Evolutionary conservation across 92 coral and sea anemone species (phyloP).

Genomic region (Zoanthus solanderi): DNA sequence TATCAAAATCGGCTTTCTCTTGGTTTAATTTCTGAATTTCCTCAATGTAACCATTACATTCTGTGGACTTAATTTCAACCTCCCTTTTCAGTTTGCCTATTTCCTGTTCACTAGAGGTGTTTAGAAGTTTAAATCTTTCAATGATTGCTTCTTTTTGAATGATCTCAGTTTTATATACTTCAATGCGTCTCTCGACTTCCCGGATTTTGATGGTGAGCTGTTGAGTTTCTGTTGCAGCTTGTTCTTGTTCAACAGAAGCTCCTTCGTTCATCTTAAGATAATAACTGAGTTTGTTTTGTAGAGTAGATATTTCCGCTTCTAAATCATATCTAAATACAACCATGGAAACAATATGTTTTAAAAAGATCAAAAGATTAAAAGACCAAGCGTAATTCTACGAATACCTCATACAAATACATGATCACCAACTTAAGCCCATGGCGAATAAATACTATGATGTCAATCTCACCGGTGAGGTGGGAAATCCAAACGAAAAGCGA

Average conservation of each 20-base stretch:
- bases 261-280: slow-evolving; percentile 74
- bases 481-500: too few species aligned
- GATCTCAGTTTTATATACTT: slow-evolving; percentile 84
- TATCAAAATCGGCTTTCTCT: slow-evolving; percentile 80
- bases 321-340: slow-evolving; percentile 70
- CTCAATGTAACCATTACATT: slow-evolving; percentile 85
- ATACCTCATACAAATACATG: too few species aligned
- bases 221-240: slow-evolving; percentile 76
- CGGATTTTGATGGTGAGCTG: slow-evolving; percentile 74
- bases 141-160: slow-evolving; percentile 92
- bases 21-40: slow-evolving; percentile 88
- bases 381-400: too few species aligned
- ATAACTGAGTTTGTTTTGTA: slow-evolving; percentile 78
- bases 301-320: slow-evolving; percentile 79
- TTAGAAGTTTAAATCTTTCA: slow-evolving; percentile 82
- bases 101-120: slow-evolving; percentile 94
- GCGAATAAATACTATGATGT: too few species aligned
- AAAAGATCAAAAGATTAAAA: too few species aligned
- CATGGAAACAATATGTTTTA: background rate
- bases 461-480: too few species aligned
- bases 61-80: slow-evolving; percentile 69
- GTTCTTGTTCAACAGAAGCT: slow-evolving; percentile 73
- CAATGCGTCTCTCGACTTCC: slow-evolving; percentile 81
- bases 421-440: too few species aligned
- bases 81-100: slow-evolving; percentile 94